Base-by-base conservation (phyloP, 1,140 invertebrate genomes). In the Eulimnadia texana region DNA sequence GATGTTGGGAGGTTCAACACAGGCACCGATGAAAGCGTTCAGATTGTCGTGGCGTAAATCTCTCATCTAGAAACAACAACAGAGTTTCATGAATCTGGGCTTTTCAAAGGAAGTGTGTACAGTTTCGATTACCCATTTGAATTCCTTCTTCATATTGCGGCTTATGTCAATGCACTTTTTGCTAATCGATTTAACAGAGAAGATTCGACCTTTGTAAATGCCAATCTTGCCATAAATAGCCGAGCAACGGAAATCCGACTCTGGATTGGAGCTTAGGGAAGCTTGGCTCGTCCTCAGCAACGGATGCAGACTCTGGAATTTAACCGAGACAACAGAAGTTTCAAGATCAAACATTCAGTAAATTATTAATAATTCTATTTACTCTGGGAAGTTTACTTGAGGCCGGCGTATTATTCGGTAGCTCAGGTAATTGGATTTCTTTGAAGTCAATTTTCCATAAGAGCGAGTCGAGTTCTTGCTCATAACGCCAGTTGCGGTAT, bases 401-500 rank as follows among this genome's bases (percentile, higher is more conserved):
- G n/a, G 49, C 22, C 3, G 51, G 29, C 20, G 60, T 22, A n/a
- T 53, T 19, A 10, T 50, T 19, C 13, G 60, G 60, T n/a, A 61
- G 51, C 29, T 61, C 42, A 6, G 53, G 55, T 29, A 61, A 53
- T 58, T 86, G 81, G 55, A 90, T 86, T 64, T 98, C 93, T 63
- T 84, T 84, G 72, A 85, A 93, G 73, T 97, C 93, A 23, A 98
- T 86, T 73, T 95, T 94, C 93, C 93, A 98, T 0, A 97, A 77
- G 20, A 96, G 74, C 50, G 86, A 91, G 67, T 96, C 93, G 61
- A 98, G 74, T 69, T 96, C 93, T 69, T 94, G 90, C 69, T 97
- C 93, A 71, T 96, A 95, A 22, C 83, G 81, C 88, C 90, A 95
- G 70, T 94, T 95, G 57, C 93, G 80, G 72, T 90, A 90, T 1